Base-by-base conservation (phyloP, 2,888 invertebrate species). In the Allygus modestus region DNA sequence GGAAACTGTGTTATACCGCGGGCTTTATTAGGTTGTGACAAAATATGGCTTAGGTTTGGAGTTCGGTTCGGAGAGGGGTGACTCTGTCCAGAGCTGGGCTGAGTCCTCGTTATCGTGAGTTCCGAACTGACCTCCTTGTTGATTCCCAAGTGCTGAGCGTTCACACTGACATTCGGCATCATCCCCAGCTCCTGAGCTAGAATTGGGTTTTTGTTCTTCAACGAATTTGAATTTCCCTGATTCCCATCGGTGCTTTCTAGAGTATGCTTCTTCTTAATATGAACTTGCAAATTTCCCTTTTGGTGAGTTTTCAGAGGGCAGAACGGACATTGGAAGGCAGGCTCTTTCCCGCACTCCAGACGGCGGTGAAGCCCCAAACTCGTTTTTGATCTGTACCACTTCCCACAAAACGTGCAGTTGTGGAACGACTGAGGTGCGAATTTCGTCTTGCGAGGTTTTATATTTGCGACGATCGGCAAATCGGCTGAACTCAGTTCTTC, bases 321-420 rank as follows among this genome's bases (percentile, higher is more conserved):
- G 81, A 86, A 88, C 11, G 88, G 88, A 61, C 89, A 89, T 69
- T 88, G 87, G 85, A 89, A 89, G 9, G 88, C 87, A 7, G 89
- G 89, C 83, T 88, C 89, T 84, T 89, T 89, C 23, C 89, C 89
- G 85, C 90, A 89, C 85, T 89, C 89, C 65, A 88, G 85, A 15
- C 89, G 86, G 61, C 88, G 87, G 73, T 89, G 89, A 15, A 88
- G 85, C 41, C 87, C 88, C 26, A 89, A 85, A n/a, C 87, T 88
- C 46, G 88, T 88, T 85, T 88, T 88, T 17, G 87, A 88, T 11
- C 88, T 87, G 86, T 89, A 89, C n/a, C 87, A 87, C 83, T 88
- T 88, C 41, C 88, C 88, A 83, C 89, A 89, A 17, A 85, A 88
- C 9, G 87, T 87, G 82, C 89, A 89, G 54, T 84, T 86, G 84